Evolutionary conservation across 2,113 vertebrate genomes (phyloP).

Genomic region (Irena cyanogastra): DNA sequence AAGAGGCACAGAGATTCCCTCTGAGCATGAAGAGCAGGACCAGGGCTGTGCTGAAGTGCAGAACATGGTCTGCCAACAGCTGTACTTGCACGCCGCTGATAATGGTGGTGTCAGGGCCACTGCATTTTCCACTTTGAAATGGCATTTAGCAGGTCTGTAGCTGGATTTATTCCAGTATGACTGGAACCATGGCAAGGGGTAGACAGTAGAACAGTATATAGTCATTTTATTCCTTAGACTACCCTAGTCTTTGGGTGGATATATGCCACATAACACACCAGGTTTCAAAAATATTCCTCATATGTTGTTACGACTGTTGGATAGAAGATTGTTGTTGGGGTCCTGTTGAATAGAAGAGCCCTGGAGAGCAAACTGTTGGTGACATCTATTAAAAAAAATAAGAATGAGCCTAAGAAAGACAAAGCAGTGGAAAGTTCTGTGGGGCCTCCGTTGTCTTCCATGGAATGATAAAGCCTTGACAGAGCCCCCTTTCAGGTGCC

Average conservation of each 20-base stretch:
- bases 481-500: background rate
- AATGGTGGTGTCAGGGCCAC: background rate
- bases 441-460: rapidly evolving
- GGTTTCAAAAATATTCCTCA: background rate
- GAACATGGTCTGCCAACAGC: background rate
- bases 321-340: background rate
- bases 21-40: background rate
- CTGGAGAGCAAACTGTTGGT: background rate
- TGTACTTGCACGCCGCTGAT: background rate
- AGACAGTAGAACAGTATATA: background rate
- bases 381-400: background rate
- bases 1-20: background rate
- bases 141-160: background rate
- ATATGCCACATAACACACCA: background rate
- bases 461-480: background rate
- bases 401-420: background rate
- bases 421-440: background rate
- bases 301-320: background rate
- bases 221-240: background rate
- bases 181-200: background rate
- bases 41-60: background rate
- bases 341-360: background rate
- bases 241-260: background rate
- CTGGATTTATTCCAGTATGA: background rate
- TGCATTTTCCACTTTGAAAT: background rate